These are phyloP conservation scores for Orussus abietinus DNA, from an alignment of 1,140 invertebrate species.

Conservation along the genomic window DNA sequence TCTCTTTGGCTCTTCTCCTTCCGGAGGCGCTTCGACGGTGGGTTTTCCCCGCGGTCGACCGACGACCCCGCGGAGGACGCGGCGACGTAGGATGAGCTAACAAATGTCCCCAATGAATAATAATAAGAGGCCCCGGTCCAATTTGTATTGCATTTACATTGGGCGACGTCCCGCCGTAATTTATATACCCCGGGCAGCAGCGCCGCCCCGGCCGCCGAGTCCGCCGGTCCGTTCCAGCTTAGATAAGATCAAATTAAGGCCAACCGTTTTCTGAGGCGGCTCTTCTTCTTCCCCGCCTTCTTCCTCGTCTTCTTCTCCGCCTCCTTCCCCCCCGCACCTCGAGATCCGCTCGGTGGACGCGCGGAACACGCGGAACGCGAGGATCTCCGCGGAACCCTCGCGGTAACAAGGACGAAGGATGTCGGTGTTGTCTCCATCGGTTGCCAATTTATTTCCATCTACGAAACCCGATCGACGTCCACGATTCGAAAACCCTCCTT, in stretches of 20 bases:
- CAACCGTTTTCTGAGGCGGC: constrained; percentile 9
- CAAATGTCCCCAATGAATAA: constrained; percentile 46
- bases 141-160: constrained; percentile 44
- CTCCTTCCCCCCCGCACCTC: too few species aligned
- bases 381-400: too few species aligned
- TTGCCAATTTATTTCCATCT: too few species aligned
- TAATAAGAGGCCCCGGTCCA: constrained; percentile 37
- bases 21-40: too few species aligned
- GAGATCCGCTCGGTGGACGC: too few species aligned
- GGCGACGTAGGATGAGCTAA: constrained; percentile 40
- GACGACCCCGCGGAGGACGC: constrained; percentile 6
- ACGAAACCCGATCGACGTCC: too few species aligned
- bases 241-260: constrained; percentile 23
- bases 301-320: too few species aligned
- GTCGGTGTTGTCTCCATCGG: too few species aligned
- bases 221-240: constrained; percentile 7
- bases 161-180: constrained; percentile 28
- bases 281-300: background rate
- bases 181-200: constrained; percentile 23
- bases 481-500: too few species aligned
- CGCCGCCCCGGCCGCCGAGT: background rate
- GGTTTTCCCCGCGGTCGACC: background rate
- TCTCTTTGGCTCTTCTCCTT: background rate
- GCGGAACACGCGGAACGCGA: too few species aligned
- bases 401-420: too few species aligned